phyloP scores from a whole-genome alignment of 2,888 invertebrate genomes.

The Drosophila phalerata region DNA sequence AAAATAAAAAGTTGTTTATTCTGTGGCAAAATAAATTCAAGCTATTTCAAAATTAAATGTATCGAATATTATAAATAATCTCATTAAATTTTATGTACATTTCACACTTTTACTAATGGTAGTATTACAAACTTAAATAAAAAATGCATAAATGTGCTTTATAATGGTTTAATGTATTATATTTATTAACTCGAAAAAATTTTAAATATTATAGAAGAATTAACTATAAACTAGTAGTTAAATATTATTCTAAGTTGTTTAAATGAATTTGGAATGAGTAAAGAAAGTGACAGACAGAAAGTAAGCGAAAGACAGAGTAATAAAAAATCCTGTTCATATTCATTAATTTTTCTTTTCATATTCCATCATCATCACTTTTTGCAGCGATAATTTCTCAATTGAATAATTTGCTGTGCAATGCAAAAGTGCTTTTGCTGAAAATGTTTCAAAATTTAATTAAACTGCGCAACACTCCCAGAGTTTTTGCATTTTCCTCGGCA shows the following conservation, averaged over 20 bases:
- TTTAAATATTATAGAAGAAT: background rate
- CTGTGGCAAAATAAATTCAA: too few species aligned
- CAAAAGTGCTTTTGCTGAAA: constrained; percentile 68
- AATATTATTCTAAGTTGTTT: background rate
- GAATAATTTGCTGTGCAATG: constrained; percentile 49
- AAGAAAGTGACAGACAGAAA: background rate
- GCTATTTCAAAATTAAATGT: too few species aligned
- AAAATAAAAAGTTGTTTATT: too few species aligned
- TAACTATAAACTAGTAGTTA: too few species aligned
- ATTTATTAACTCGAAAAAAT: too few species aligned
- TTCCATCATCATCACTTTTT: constrained; percentile 7
- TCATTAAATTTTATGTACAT: too few species aligned
- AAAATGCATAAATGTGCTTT: too few species aligned
- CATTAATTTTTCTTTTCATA: constrained; percentile 7
- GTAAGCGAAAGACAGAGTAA: background rate
- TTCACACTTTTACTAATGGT: too few species aligned
- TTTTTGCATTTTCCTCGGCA: constrained; percentile 54
- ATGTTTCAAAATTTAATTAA: constrained; percentile 73
- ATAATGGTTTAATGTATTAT: too few species aligned
- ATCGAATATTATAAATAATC: too few species aligned
- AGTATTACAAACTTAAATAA: too few species aligned
- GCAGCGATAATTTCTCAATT: constrained; percentile 56
- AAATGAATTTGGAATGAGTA: background rate
- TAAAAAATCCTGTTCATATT: background rate
- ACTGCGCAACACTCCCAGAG: constrained; percentile 61